Percentiles rank a stretch among this genome's conserved stretches.
Evolutionary conservation across 2,888 invertebrate species (phyloP).

Genomic region (Tipula helvola): DNA sequence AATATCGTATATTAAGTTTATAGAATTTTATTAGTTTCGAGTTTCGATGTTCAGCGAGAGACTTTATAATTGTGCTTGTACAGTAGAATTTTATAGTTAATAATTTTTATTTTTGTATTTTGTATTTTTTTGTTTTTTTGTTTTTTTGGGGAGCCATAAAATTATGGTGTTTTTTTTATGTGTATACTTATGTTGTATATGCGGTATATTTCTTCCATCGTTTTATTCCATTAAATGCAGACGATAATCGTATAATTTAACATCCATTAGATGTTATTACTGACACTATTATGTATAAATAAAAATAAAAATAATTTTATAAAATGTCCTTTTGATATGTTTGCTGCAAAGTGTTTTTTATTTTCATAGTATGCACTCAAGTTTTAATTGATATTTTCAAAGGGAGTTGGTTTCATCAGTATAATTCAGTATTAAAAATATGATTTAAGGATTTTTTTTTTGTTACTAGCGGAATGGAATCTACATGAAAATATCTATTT

Average conservation of each 20-base stretch:
- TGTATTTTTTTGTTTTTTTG: not conserved
- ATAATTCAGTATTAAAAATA: not conserved
- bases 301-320: not conserved
- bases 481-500: too few species aligned
- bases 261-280: not conserved
- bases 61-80: not conserved
- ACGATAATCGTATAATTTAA: conserved; percentile 4
- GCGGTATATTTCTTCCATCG: not conserved
- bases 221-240: not conserved
- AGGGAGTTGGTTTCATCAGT: not conserved
- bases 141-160: not conserved
- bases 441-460: too few species aligned
- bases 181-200: not conserved
- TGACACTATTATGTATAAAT: not conserved
- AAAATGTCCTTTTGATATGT: not conserved
- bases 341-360: not conserved
- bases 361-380: not conserved
- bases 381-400: not conserved
- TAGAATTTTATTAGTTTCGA: not conserved
- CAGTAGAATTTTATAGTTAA: not conserved
- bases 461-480: too few species aligned
- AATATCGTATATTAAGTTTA: not conserved
- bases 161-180: not conserved
- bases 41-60: not conserved
- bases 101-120: not conserved